Evolutionary conservation across 2,888 invertebrate species (phyloP), one percentile per base, ranked within the genome.

Genomic region (Ochropacha duplaris): DNA sequence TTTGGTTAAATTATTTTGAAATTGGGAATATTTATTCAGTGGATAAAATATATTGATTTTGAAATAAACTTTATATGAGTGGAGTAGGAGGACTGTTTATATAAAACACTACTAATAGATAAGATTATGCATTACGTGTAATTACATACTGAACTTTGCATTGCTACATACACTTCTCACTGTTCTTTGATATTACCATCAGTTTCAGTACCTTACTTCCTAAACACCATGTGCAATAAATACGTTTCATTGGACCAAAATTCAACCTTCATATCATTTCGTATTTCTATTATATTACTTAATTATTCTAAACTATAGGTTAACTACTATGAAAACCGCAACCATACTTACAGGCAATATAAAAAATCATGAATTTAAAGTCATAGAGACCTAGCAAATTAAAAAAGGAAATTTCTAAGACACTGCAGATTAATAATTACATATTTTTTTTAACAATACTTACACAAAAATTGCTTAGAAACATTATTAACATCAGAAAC

Each of bases 221-320:
- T 89, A 90, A 84, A 90, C 87, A 87, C 88, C 84, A 84, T 84
- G 90, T 90, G 91, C 88, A 86, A 78, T 72, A 83, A 84, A 83
- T 90, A 88, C 86, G 84, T 83, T 83, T 90, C 87, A 87, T 92
- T 92, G 92, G 92, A 92, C 92, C 92, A 92, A 91, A 89, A 83
- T 91, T 92, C 92, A 92, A 92, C 92, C 92, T 88, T 92, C 86
- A 83, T 81, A 81, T 87, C 86, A 79, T 83, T 76, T 81, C 77
- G 76, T 78, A 81, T 74, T 63, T 69, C 73, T 70, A 65, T 59
- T 60, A 64, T 65, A 70, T 74, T 76, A 24, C n/a, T 26, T 28
- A 73, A 64, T 62, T 56, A 60, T 58, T 55, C 62, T 67, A 74
- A 61, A 66, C 70, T 74, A 67, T 57, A 58, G 56, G n/a, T 61